These are phyloP conservation scores for Varanus salvator DNA, from an alignment of 2,113 vertebrate species.

Conservation along the genomic window DNA sequence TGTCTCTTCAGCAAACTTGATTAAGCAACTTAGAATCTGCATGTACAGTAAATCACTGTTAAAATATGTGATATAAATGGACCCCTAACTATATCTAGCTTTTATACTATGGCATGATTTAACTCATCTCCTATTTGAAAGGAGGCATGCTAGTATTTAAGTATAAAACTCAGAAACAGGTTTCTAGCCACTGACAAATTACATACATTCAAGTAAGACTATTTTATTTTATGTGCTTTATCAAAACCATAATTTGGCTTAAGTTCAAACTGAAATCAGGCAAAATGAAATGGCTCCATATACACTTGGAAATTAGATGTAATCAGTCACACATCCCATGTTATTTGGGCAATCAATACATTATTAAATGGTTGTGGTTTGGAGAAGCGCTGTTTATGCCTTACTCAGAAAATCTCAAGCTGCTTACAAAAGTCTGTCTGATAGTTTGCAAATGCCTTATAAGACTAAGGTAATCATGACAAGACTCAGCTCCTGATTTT, in stretches of 20 bases:
- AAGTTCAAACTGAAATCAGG: background rate
- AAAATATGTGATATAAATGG: background rate
- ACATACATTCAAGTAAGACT: background rate
- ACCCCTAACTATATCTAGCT: too few species aligned
- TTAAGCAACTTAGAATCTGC: background rate
- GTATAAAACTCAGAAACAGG: background rate
- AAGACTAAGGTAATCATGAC: background rate
- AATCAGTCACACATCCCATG: background rate
- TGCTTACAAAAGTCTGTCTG: background rate
- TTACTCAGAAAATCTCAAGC: background rate
- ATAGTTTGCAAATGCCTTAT: background rate
- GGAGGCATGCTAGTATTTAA: background rate
- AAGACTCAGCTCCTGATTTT: background rate
- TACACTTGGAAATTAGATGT: background rate
- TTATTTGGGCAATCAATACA: background rate
- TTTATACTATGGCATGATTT: background rate
- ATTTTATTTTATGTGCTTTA: background rate
- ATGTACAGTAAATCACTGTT: background rate
- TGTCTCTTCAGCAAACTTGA: background rate
- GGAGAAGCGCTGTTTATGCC: fast-evolving
- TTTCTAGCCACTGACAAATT: background rate
- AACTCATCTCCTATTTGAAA: background rate
- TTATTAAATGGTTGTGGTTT: background rate
- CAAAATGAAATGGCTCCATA: background rate
- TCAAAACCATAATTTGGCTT: background rate